These are phyloP conservation scores for Perizoma flavofasciatum DNA, from an alignment of 2,888 invertebrate species.

Conservation along the genomic window DNA sequence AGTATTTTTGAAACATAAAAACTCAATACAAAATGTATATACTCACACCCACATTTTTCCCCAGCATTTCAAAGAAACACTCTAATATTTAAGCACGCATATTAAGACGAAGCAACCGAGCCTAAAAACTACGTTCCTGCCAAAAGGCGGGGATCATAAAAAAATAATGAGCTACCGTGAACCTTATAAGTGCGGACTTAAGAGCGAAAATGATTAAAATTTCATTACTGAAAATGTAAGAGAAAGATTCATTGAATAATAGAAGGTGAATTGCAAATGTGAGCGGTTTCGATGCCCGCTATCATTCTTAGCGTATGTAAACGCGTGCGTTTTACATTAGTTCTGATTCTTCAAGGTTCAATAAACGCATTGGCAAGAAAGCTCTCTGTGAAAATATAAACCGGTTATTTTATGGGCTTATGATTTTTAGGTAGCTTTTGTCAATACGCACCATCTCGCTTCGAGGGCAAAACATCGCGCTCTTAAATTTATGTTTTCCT, in stretches of 20 bases:
- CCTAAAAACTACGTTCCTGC: conserved; percentile 26
- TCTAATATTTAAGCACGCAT: conserved; percentile 17
- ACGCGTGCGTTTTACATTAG: background rate
- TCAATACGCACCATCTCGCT: too few relatives aligned
- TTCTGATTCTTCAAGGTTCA: too few relatives aligned
- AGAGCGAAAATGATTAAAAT: conserved; percentile 66
- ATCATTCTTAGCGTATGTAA: conserved; percentile 7
- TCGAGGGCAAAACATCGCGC: too few relatives aligned
- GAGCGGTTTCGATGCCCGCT: conserved; percentile 8
- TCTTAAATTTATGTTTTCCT: too few relatives aligned
- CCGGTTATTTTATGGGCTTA: too few relatives aligned
- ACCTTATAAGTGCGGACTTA: conserved; percentile 55
- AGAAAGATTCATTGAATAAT: conserved; percentile 72
- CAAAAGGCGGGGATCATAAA: conserved; percentile 33
- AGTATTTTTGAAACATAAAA: too few relatives aligned
- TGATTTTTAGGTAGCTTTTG: too few relatives aligned
- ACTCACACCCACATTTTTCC: conserved; percentile 2
- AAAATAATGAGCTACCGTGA: conserved; percentile 46
- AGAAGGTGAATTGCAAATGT: conserved; percentile 58
- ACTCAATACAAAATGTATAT: too few relatives aligned
- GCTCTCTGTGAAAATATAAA: too few relatives aligned
- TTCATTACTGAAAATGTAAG: conserved; percentile 72
- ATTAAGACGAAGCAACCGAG: conserved; percentile 12
- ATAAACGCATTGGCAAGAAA: too few relatives aligned
- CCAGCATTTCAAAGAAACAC: conserved; percentile 16